Evolutionary conservation across 2,797 vertebrate species (phyloP).

Genomic region (Capromys pilorides): DNA sequence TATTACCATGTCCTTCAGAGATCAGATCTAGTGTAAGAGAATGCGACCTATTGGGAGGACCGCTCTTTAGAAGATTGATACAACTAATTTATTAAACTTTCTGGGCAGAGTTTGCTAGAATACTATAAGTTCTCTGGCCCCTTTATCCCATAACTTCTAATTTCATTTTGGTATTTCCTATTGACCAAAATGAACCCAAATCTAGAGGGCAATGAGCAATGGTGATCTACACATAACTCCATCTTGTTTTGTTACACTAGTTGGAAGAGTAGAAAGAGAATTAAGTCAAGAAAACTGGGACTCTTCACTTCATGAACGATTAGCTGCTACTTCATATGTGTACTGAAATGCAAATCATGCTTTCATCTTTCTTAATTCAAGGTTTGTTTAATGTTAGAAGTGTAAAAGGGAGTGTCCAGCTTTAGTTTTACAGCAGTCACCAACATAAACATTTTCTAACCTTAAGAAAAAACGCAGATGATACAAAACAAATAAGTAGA

Average conservation of each 20-base stretch:
- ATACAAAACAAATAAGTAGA: neutral
- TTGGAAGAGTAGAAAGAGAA: neutral
- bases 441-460: neutral
- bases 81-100: neutral
- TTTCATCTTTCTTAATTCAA: slow-evolving; percentile 3
- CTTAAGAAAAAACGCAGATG: neutral
- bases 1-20: neutral
- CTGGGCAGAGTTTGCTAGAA: neutral
- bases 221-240: neutral
- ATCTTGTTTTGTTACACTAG: neutral
- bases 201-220: neutral
- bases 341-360: neutral
- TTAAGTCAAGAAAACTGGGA: neutral
- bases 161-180: neutral
- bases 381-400: slow-evolving; percentile 9
- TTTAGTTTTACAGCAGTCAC: neutral
- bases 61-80: neutral
- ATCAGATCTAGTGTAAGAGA: neutral
- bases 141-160: neutral
- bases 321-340: neutral
- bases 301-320: neutral
- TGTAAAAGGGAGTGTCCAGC: neutral
- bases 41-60: neutral
- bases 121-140: neutral
- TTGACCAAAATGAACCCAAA: neutral